Evolutionary conservation across 2,888 invertebrate species (phyloP), one percentile per base, ranked within the genome.

Genomic region (Hyposoter dolosus): DNA sequence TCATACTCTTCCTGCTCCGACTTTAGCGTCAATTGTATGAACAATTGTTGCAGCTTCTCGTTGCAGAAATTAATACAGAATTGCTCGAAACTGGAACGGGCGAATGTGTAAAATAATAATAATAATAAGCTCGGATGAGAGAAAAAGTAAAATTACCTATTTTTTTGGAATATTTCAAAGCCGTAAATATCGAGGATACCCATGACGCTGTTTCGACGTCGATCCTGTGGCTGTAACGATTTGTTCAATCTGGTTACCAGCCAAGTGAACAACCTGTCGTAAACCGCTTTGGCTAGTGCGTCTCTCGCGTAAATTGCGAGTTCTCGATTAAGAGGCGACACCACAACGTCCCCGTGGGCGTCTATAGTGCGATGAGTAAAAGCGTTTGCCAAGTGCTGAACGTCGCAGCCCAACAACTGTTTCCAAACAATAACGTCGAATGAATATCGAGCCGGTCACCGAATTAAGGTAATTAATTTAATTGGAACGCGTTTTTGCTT

Each of bases 1-100:
- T 97, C 95, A 92, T 99, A 99, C 93, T 99, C 98, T 91, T 98
- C 98, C 94, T 99, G 98, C 93, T 99, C 98, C 17, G 98, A 98
- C 92, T 97, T 98, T 60, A 99, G 94, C 0, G 98, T 98, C 91
- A 98, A 94, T 94, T 98, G 97, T 92, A 99, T 98, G 94, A 99
- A 99, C 85, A 99, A 95, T 94, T 99, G 98, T 93, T 99, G 98
- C 85, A 99, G 95, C 94, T 99, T 99, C 95, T 99, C 98, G 93
- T 99, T 99, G 94, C 98, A 99, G 95, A 97, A 98, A 95, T 99
- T 99, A 87, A 99, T 99, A 95, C 98, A 98, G 93, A 99, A 97
- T 94, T 99, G 98, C 94, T 97, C 97, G 93, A 97, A 97, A 92
- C 97, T 97, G 45, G 6, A 40, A 47, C 35, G 15, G 19, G 28